Percentiles rank a stretch among this genome's conserved stretches.
Evolutionary conservation across 2,888 invertebrate species (phyloP).

Genomic region (Eristalis intricaria): DNA sequence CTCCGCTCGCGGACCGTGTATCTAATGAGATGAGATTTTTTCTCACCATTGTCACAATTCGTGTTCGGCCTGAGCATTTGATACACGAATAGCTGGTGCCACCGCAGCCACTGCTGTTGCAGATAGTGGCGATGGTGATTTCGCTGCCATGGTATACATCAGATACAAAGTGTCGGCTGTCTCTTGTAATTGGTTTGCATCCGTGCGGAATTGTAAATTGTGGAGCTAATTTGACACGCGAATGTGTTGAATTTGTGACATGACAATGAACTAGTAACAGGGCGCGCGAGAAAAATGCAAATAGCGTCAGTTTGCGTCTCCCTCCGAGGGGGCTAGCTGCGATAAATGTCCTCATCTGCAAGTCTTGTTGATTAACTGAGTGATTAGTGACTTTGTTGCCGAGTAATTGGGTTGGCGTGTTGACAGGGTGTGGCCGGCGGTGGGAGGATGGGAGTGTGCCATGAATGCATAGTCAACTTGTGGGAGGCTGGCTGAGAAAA

Average conservation of each 20-base stretch:
- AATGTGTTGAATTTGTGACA: slow-evolving; percentile 63
- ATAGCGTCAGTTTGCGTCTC: neutral
- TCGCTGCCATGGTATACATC: neutral
- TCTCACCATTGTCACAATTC: slow-evolving; percentile 68
- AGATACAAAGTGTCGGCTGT: slow-evolving; percentile 42
- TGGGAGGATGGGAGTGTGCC: neutral
- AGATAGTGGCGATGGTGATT: neutral
- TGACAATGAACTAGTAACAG: slow-evolving; percentile 66
- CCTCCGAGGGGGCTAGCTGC: slow-evolving; percentile 18
- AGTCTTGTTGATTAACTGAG: slow-evolving; percentile 34
- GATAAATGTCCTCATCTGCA: slow-evolving; percentile 56
- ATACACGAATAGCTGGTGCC: slow-evolving; percentile 19
- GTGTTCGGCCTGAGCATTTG: slow-evolving; percentile 56
- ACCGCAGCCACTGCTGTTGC: neutral
- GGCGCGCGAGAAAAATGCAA: slow-evolving; percentile 43
- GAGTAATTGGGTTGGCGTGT: slow-evolving; percentile 13
- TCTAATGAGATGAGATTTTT: slow-evolving; percentile 67
- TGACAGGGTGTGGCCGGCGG: neutral
- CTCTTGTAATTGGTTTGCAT: slow-evolving; percentile 62
- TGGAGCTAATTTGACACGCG: slow-evolving; percentile 63
- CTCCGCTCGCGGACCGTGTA: slow-evolving; percentile 7
- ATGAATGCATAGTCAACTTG: neutral
- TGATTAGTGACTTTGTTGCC: slow-evolving; percentile 34
- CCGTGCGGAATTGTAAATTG: slow-evolving; percentile 63
- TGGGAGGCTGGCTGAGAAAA: too few relatives aligned